Evolutionary conservation across 2,113 vertebrate species (phyloP), one percentile per base, ranked within the genome.

Genomic region (Lophura nycthemera): DNA sequence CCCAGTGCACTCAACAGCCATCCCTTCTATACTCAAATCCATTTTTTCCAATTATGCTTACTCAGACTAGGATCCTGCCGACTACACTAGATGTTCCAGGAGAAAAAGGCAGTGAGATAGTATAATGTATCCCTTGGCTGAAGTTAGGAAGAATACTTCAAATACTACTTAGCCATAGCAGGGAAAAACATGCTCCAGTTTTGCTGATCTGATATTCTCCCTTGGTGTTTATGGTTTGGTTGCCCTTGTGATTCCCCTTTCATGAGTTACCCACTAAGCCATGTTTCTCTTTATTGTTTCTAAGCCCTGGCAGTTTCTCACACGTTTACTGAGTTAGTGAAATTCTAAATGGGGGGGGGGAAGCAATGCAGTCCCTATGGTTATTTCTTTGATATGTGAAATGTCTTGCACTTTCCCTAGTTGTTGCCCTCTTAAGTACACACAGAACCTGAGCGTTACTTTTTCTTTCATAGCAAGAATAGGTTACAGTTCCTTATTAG

Each of bases 241-340:
- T 65, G 66, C 56, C 32, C 43, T 38, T 6, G 20, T 56, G 30
- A 24, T 13, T 70, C 12, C 30, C 22, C 22, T 69, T 64, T 2
- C 1, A 22, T 18, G 61, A 78, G 40, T 0, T 0, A 48, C 9
- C 11, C 34, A 21, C 0, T 0, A 66, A 63, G 13, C 40, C 12
- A 10, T 40, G 7, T 29, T 78, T 93, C 32, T 34, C 5, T 4
- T 36, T 22, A 7, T 38, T 65, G 50, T 50, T 50, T 50, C 21
- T 50, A 50, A 50, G 48, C 21, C 21, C 24, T 38, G 47, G 57
- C 45, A 67, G 47, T 32, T 83, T 69, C 54, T 87, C 14, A 27
- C 29, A 14, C 11, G 13, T 79, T 20, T 13, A 36, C 25, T 25
- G 14, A 32, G n/a, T 70, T 7, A 42, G 36, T 18, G 36, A 50